These are phyloP conservation scores for Bos javanicus DNA, from an alignment of 2,113 vertebrate genomes.

Conservation along the genomic window DNA sequence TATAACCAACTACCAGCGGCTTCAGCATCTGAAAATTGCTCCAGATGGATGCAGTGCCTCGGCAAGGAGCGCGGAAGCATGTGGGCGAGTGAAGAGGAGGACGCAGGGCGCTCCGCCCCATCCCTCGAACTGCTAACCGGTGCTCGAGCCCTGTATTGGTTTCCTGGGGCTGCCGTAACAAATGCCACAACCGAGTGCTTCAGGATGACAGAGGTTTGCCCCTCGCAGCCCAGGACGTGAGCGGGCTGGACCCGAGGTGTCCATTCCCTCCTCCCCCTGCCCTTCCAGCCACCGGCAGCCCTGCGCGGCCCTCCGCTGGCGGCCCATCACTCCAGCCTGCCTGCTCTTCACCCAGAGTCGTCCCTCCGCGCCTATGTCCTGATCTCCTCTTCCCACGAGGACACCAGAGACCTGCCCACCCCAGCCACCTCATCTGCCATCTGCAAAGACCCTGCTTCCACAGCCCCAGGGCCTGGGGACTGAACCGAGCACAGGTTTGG, in stretches of 20 bases:
- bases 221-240: neutral
- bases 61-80: rapidly evolving
- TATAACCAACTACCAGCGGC: rapidly evolving
- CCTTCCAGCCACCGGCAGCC: neutral
- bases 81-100: rapidly evolving
- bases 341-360: rapidly evolving
- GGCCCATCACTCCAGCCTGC: rapidly evolving
- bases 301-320: rapidly evolving
- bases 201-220: rapidly evolving
- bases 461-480: rapidly evolving
- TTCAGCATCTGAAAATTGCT: rapidly evolving
- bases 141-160: rapidly evolving
- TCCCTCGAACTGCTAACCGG: rapidly evolving
- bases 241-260: rapidly evolving
- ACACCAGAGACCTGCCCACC: neutral
- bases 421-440: rapidly evolving
- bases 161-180: neutral
- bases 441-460: rapidly evolving
- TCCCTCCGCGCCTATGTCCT: rapidly evolving
- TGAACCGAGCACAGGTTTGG: rapidly evolving
- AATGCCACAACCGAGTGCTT: rapidly evolving
- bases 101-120: rapidly evolving
- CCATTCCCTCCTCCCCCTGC: rapidly evolving
- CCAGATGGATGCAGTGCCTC: rapidly evolving
- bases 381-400: rapidly evolving